phyloP scores from a whole-genome alignment of 2,888 invertebrate genomes.

The Neuroscelio doddi region DNA sequence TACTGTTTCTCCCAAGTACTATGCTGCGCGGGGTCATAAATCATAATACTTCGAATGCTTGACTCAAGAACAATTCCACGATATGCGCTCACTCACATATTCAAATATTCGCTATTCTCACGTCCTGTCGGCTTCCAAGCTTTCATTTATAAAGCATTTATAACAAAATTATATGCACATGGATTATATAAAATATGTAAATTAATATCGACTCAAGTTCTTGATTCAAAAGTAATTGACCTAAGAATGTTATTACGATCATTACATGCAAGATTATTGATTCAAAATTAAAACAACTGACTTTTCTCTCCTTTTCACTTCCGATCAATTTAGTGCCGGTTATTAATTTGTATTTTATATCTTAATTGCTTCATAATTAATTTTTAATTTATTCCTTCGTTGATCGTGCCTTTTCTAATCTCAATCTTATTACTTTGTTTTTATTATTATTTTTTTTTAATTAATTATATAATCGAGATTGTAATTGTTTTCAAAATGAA shows the following conservation, averaged over 20 bases:
- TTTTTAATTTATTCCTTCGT: no score
- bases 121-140: conserved; percentile 7
- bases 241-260: no score
- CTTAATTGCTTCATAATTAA: background rate
- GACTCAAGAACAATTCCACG: conserved; percentile 12
- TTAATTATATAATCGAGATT: no score
- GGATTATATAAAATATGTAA: conserved; percentile 8
- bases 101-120: conserved; percentile 29
- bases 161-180: conserved; percentile 30
- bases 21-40: conserved; percentile 29
- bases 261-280: no score
- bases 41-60: conserved; percentile 31
- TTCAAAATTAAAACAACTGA: no score
- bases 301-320: no score
- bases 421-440: no score
- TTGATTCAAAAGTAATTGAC: conserved; percentile 3
- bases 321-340: no score
- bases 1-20: conserved; percentile 34
- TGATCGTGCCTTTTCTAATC: no score
- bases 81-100: conserved; percentile 11
- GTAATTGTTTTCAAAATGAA: no score
- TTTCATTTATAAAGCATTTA: conserved; percentile 12
- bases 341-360: no score
- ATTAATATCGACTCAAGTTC: background rate
- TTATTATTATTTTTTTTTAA: no score